A percentile compares a stretch with the other conserved stretches of the same genome.
phyloP scores from a whole-genome alignment of 2,888 invertebrate species.

The Harpagoxenus sublaevis region DNA sequence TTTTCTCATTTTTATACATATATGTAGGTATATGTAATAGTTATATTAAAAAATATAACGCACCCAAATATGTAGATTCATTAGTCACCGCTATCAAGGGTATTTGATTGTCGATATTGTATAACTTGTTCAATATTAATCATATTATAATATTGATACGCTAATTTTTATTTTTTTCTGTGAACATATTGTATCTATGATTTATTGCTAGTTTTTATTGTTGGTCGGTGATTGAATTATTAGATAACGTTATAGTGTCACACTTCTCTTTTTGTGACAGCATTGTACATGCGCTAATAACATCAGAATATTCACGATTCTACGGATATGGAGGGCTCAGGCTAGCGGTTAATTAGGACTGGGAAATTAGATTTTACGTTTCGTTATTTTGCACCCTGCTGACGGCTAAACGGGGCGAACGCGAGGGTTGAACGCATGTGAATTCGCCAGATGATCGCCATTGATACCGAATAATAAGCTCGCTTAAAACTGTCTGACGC shows the following conservation, averaged over 20 bases:
- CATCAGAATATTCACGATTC: neutral
- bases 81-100: neutral
- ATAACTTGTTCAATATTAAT: neutral
- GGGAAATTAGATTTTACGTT: slow-evolving; percentile 73
- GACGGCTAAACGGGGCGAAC: slow-evolving; percentile 30
- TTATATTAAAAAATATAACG: neutral
- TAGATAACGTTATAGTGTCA: neutral
- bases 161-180: neutral
- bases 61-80: neutral
- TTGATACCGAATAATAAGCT: slow-evolving; percentile 80
- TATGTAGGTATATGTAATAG: neutral
- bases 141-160: neutral
- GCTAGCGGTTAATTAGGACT: slow-evolving; percentile 71
- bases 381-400: slow-evolving; percentile 72
- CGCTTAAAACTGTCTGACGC: slow-evolving; percentile 75
- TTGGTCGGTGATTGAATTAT: neutral
- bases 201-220: neutral
- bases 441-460: slow-evolving; percentile 81
- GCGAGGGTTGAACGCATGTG: slow-evolving; percentile 74
- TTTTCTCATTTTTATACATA: neutral
- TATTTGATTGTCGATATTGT: neutral
- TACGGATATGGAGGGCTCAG: slow-evolving; percentile 34
- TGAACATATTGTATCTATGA: neutral
- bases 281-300: neutral
- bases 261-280: neutral